Base-by-base conservation (phyloP, 2,797 vertebrate genomes). In the Chromobotia macracanthus region DNA sequence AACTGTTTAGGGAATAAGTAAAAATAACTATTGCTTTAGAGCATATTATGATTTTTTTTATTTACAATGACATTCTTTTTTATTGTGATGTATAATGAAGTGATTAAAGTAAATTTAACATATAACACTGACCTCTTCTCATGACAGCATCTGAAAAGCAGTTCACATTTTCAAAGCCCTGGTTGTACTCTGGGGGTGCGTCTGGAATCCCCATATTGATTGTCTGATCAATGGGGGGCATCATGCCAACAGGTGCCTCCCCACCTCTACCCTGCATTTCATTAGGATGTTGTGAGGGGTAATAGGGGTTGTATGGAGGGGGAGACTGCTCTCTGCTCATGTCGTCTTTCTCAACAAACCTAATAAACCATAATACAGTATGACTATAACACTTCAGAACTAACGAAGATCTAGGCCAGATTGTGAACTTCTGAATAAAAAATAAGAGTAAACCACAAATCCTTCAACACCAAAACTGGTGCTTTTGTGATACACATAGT, bases 101-200 rank as follows among this genome's bases (percentile, higher is more conserved):
- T 11, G 5, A 46, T 13, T 28, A 16, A 44, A 28, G 60, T 38
- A 11, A 23, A 18, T 56, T 56, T 1, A 64, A 50, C 18, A 64
- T 6, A 58, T n/a, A 15, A 41, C 48, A 53, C 77, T 23, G 72
- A 93, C 94, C 93, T 92, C 90, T 87, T 69, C 91, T 85, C 64
- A 95, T 77, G 5, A 79, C 38, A 5, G 82, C 83, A 2, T 93
- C 89, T 61, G 86, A 90, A 81, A 31, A 31, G 31, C 31, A 31
- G 31, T 31, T 31, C 31, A 31, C 31, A 31, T 31, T 31, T 31
- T 31, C 31, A 31, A 31, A 31, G 31, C 31, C 31, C 31, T 3
- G 3, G 31, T 31, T 31, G 31, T 31, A 31, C 31, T 31, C 31
- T 31, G 3, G 1, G 31, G 31, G 31, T 31, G 31, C 5, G 31